Base-by-base conservation (phyloP, 2,888 invertebrate species). In the Steinernema scapterisci region DNA sequence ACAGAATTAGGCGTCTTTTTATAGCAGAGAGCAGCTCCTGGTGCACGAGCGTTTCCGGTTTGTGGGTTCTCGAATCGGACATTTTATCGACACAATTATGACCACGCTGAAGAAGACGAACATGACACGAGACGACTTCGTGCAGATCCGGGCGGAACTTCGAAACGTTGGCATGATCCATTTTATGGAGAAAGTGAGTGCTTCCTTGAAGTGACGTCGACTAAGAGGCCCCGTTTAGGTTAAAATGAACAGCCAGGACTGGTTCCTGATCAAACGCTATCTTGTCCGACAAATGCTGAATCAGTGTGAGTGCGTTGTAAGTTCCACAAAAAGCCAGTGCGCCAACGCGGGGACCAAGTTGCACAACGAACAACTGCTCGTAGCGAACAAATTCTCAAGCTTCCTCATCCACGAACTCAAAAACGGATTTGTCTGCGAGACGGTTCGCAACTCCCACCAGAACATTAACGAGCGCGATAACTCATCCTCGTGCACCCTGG, bases 371-470 rank as follows among this genome's bases (percentile, higher is more conserved):
- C 71, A 71, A 25, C 51, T 71, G 16, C 51, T 71, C 16, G 71
- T 71, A 5, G 71, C 71, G 1, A 71, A 71, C 71, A 71, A 71
- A 19, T 71, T 71, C 51, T 71, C 71, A 23, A 71, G 71, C 25
- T 71, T 71, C 16, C 71, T 71, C 25, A 71, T 71, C 51, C 71
- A 71, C 71, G 71, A 71, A 44, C 51, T 71, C 48, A 71, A 71
- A 27, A 71, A 71, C 51, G 71, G 71, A 51, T 71, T 71, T 44
- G 71, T 71, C n/a, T 71, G 71, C 31, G 71, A 71, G 51, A 71
- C 71, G 11, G 71, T 71, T 19, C 46, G 71, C 16, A 71, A 46
- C 27, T 71, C 71, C 16, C 71, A 71, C 31, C 48, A 46, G 46
- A 71, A 71, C 27, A 51, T 71, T 11, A 71, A 51, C 45, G 71